phyloP scores from a whole-genome alignment of 2,888 invertebrate genomes.

The Synergus laeviventris region DNA sequence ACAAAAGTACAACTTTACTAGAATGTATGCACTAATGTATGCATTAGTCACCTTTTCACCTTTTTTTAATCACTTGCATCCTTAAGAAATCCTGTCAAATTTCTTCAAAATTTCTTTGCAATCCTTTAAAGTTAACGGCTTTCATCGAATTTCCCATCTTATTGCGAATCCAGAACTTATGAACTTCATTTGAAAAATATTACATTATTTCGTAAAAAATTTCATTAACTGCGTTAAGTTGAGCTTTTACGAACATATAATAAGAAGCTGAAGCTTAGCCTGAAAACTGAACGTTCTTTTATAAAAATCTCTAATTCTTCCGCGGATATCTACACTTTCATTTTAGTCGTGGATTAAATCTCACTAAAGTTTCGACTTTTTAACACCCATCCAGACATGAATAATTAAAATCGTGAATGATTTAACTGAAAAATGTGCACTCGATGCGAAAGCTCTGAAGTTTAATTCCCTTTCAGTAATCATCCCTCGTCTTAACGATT shows the following conservation, averaged over 20 bases:
- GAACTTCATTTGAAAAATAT: no score
- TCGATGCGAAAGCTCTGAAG: background rate
- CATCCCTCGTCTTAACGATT: background rate
- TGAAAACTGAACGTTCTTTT: background rate
- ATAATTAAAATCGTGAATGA: slow-evolving; percentile 33
- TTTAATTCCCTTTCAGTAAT: background rate
- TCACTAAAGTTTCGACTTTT: slow-evolving; percentile 30
- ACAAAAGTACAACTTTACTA: no score
- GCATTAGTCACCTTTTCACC: no score
- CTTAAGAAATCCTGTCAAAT: no score
- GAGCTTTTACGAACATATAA: background rate
- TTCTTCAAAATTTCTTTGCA: no score
- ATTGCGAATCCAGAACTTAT: no score
- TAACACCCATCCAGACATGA: slow-evolving; percentile 31
- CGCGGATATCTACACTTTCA: background rate
- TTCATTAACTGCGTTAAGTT: no score
- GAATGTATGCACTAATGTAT: no score
- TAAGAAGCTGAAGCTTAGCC: background rate
- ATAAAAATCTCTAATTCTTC: background rate
- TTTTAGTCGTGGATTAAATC: slow-evolving; percentile 10
- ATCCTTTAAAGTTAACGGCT: no score
- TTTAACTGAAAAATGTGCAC: background rate
- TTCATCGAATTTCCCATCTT: no score
- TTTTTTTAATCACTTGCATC: no score
- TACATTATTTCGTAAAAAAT: no score